Conservation (phyloP, 2,797 vertebrate species). For the Sebastes variabilis region DNA sequence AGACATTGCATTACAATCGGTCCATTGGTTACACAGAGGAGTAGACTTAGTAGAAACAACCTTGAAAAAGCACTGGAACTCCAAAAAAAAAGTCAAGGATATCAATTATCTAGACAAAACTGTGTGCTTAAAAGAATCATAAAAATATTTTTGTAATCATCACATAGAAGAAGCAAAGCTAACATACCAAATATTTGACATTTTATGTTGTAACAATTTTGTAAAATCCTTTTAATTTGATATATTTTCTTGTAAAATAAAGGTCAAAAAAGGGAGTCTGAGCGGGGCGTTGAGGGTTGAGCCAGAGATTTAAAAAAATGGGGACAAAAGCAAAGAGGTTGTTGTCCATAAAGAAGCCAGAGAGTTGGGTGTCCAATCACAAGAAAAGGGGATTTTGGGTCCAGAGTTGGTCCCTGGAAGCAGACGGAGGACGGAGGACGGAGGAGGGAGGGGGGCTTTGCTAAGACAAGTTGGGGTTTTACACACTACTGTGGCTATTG, state of each 20-base stretch:
- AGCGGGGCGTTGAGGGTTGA: slow-evolving; percentile 58
- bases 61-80: slow-evolving; percentile 83
- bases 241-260: slow-evolving; percentile 40
- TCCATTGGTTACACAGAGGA: slow-evolving; percentile 84
- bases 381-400: slow-evolving; percentile 48
- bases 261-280: slow-evolving; percentile 65
- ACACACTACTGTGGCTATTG: slow-evolving; percentile 87
- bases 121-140: slow-evolving; percentile 9
- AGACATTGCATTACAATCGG: slow-evolving; percentile 96
- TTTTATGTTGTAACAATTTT: slow-evolving; percentile 9
- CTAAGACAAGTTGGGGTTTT: slow-evolving; percentile 63
- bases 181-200: slow-evolving; percentile 40
- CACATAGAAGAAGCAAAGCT: slow-evolving; percentile 18
- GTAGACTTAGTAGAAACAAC: slow-evolving; percentile 82
- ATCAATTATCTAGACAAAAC: slow-evolving; percentile 31
- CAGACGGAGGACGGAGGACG: slow-evolving; percentile 47
- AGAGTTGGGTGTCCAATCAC: slow-evolving; percentile 60
- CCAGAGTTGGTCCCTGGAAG: slow-evolving; percentile 65
- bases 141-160: slow-evolving; percentile 29
- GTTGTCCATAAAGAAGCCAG: slow-evolving; percentile 80
- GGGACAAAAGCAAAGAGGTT: slow-evolving; percentile 79
- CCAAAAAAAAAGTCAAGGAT: slow-evolving; percentile 18
- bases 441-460: slow-evolving; percentile 41
- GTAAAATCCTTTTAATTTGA: neutral
- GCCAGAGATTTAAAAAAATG: slow-evolving; percentile 67